Base-by-base conservation (phyloP, 2,797 vertebrate genomes). In the Lepidocolaptes lacrymiger region DNA sequence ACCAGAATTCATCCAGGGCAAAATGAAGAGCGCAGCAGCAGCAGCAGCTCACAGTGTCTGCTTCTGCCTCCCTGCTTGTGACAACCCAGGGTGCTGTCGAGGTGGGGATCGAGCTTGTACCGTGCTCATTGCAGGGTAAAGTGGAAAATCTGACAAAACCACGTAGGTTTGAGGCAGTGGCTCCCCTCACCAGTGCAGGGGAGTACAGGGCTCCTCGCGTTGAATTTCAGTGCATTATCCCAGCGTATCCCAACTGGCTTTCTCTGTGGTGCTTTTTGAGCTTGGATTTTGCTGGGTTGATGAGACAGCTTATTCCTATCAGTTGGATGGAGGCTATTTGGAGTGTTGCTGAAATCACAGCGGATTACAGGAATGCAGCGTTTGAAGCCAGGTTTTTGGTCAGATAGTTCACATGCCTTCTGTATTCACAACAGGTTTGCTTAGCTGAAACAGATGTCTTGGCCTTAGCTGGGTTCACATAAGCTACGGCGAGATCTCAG, bases 361-460 rank as follows among this genome's bases (percentile, higher is more conserved):
- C 0, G 1, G 61, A 74, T 83, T 68, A 23, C 3, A 81, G 56
- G 64, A 94, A 94, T 86, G 82, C 26, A 32, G 54, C 6, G 86
- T 88, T 77, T 26, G 69, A 80, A 95, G 76, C 54, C 82, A 86
- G 54, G 39, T 52, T 92, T 93, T 91, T 80, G 64, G 82, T 77
- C 1, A 3, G 68, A 74, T 91, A 23, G 88, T 83, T 92, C 79
- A 15, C 58, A 7, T 92, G 84, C 74, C 36, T 84, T 91, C 73
- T 80, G 43, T 78, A 58, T 68, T 84, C 73, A 48, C 76, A 85
- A 18, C 76, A 91, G 76, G 73, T 90, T 91, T 92, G 43, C 37
- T 63, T 89, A 64, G 79, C 88, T 74, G 87, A 91, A 93, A 64
- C 85, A 89, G 75, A 64, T 95, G 85, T 93, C 64, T 79, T 83